Evolutionary conservation across 2,113 vertebrate genomes (phyloP), one percentile per base, ranked within the genome.

Genomic region (Etia nguti): DNA sequence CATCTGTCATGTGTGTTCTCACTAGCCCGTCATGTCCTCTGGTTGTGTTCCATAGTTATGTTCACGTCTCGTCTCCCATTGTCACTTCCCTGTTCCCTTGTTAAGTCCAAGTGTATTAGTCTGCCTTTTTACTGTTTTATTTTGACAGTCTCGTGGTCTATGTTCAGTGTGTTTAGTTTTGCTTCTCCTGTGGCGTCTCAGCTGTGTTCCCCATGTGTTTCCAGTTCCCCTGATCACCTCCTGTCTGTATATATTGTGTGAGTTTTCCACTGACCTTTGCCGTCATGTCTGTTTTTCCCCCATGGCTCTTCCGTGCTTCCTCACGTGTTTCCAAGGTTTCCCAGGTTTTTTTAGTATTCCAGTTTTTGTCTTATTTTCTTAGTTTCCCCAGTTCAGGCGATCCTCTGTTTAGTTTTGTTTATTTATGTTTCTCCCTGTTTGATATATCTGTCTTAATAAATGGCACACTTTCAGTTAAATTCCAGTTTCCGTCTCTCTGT

Each of bases 201-300:
- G 29, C 29, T 20, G 59, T 62, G 59, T 62, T 60, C 29, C 57
- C 16, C 0, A 31, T 10, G 57, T 60, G 2, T 60, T 29, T 29
- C 29, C 29, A 29, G 29, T 29, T 34, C 29, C 29, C 16, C 9
- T 62, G 59, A 10, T 62, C 9, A 20, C 16, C 9, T 34, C 16
- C 29, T 60, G 57, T 34, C 57, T 60, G 29, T 60, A 60, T 24
- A 12, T 55, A 24, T 55, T 55, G n/a, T 60, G 29, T 60, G 9
- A 60, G 29, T 60, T 60, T 60, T 34, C 57, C 9, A 20, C 57
- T 60, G 57, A 60, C 29, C 29, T 62, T 62, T 62, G 59, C 29
- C 0, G 6, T 20, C 20, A 16, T 62, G 16, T 62, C 29, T 34
- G 16, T 20, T 20, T 31, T 0, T 1, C 31, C 31, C 31, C 59